A percentile compares a stretch with the other conserved stretches of the same genome.
These are phyloP conservation scores for Silurus glanis DNA, from an alignment of 2,113 vertebrate species.

Conservation along the genomic window DNA sequence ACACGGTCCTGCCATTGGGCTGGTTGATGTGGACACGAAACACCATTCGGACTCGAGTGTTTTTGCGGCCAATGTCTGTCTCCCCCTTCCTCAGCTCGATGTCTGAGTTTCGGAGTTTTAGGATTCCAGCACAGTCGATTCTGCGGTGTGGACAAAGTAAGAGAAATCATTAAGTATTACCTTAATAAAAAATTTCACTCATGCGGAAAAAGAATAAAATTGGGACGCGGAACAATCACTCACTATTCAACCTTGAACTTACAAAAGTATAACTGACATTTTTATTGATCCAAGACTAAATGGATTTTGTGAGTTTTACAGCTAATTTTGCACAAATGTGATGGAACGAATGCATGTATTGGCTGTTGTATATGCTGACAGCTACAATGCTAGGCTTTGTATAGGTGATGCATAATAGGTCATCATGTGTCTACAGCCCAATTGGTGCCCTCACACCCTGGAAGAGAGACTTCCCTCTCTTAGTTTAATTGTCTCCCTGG, in stretches of 20 bases:
- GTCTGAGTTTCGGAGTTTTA: slow-evolving; percentile 86
- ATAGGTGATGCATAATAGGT: slow-evolving; percentile 8
- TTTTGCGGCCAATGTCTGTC: slow-evolving; percentile 86
- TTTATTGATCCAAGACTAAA: slow-evolving; percentile 1
- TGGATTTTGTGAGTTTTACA: background rate
- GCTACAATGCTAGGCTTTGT: slow-evolving; percentile 19
- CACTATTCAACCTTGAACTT: background rate
- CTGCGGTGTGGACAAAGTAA: slow-evolving; percentile 57
- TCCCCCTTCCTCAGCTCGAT: slow-evolving; percentile 87
- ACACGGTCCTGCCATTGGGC: slow-evolving; percentile 78
- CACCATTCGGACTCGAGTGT: slow-evolving; percentile 83
- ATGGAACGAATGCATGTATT: slow-evolving; percentile 1
- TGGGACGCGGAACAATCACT: background rate
- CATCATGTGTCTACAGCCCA: background rate
- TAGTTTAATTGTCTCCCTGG: slow-evolving; percentile 28
- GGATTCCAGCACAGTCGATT: slow-evolving; percentile 85
- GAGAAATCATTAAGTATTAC: background rate
- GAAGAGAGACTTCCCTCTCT: slow-evolving; percentile 5
- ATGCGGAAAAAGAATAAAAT: background rate
- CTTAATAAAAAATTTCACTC: slow-evolving; percentile 7
- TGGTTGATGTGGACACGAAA: slow-evolving; percentile 85
- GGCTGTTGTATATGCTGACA: background rate
- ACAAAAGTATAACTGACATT: background rate
- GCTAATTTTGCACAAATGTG: background rate
- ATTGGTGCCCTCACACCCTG: background rate